These are phyloP conservation scores for Deroplatys truncata DNA, from an alignment of 2,888 invertebrate species.

Conservation along the genomic window DNA sequence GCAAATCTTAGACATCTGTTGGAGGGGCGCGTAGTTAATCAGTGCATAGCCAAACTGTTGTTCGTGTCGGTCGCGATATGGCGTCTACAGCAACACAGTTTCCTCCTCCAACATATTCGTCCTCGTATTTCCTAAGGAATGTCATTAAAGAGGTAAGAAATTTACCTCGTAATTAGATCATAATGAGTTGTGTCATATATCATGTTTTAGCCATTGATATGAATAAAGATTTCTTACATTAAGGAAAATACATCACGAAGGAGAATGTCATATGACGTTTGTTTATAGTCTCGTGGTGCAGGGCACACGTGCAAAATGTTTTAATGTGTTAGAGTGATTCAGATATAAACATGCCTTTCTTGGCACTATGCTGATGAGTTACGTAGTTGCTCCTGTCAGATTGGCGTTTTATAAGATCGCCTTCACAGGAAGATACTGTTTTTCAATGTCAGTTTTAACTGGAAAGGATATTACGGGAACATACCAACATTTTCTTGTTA, in stretches of 20 bases:
- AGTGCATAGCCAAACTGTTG: not conserved
- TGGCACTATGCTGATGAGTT: not conserved
- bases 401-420: not conserved
- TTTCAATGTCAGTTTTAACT: not conserved
- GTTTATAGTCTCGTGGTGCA: not conserved
- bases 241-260: not conserved
- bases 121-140: slow-evolving; percentile 30
- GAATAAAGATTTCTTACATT: not conserved
- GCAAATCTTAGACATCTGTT: not conserved
- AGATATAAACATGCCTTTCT: not conserved
- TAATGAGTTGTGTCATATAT: not conserved
- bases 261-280: not conserved
- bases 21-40: not conserved
- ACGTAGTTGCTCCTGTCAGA: not conserved
- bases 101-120: slow-evolving; percentile 31
- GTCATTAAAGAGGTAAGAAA: slow-evolving; percentile 31
- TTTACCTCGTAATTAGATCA: not conserved
- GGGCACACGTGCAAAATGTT: not conserved
- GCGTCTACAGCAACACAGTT: slow-evolving; percentile 30
- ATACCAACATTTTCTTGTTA: not conserved
- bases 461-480: not conserved
- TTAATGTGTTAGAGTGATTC: not conserved
- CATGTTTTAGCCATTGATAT: not conserved
- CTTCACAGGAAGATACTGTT: not conserved
- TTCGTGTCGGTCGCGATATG: slow-evolving; percentile 7